Conservation (phyloP, 2,113 vertebrate species). For the Zeus faber region DNA sequence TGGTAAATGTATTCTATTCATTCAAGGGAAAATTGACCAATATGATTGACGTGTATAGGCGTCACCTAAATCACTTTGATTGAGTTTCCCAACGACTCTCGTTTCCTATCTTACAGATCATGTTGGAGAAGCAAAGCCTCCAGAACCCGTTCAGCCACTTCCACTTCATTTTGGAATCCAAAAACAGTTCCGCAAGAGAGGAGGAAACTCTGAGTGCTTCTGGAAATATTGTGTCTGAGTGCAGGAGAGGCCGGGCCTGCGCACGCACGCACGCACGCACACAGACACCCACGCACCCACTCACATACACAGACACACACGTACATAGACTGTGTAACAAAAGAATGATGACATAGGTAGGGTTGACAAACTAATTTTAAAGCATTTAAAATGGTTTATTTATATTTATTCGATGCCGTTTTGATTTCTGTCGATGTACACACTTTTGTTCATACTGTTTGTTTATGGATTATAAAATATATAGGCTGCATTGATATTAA, state of each 20-base stretch:
- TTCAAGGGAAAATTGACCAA: too few species aligned
- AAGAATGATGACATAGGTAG: constrained; percentile 24
- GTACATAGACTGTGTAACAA: not conserved
- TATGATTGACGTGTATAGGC: not conserved
- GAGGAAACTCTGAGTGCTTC: constrained; percentile 71
- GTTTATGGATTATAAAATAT: too few species aligned
- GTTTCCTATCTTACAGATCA: constrained; percentile 46
- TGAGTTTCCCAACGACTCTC: too few species aligned
- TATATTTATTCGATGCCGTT: constrained; percentile 9
- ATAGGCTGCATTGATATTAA: constrained; percentile 34
- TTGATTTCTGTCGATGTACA: constrained; percentile 16
- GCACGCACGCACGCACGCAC: constrained; percentile 23
- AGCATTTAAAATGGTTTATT: constrained; percentile 20
- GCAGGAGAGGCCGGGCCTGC: not conserved
- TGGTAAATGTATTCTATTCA: too few species aligned
- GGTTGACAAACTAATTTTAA: constrained; percentile 17
- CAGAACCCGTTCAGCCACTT: constrained; percentile 54
- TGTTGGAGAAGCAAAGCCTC: constrained; percentile 65
- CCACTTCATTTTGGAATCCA: constrained; percentile 60
- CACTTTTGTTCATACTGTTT: constrained; percentile 19
- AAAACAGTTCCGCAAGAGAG: constrained; percentile 71
- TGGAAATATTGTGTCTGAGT: constrained; percentile 78
- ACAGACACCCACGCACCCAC: constrained; percentile 18
- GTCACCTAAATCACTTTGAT: too few species aligned
- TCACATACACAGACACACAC: constrained; percentile 6